These are phyloP conservation scores for Adelosebastes latens DNA, from an alignment of 2,797 vertebrate genomes.

Conservation along the genomic window DNA sequence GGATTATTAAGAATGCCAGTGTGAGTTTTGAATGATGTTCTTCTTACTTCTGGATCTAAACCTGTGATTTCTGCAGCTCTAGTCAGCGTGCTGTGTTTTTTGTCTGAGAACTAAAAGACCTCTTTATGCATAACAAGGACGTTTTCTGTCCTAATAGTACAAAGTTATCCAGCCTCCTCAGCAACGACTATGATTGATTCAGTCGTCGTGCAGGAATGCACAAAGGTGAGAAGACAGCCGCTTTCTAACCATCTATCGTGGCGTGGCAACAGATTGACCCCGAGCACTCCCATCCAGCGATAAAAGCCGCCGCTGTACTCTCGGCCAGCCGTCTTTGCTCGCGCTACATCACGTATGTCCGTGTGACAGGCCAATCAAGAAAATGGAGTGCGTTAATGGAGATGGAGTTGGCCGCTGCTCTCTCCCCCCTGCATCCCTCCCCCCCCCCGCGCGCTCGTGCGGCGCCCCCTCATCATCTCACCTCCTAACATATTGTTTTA, in stretches of 20 bases:
- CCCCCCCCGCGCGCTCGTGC: not conserved
- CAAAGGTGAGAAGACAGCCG: constrained; percentile 13
- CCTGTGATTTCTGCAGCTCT: not conserved
- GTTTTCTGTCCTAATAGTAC: constrained; percentile 14
- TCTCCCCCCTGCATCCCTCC: no score
- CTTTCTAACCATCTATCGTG: constrained; percentile 51
- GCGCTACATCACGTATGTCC: constrained; percentile 57
- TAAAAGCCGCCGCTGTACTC: constrained; percentile 70
- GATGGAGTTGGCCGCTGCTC: constrained; percentile 57
- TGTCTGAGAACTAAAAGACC: constrained; percentile 4
- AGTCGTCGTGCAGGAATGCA: constrained; percentile 38
- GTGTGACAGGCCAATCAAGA: constrained; percentile 80
- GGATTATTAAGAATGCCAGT: not conserved
- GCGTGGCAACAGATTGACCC: constrained; percentile 59
- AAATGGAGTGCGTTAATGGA: constrained; percentile 82
- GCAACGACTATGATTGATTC: constrained; percentile 57
- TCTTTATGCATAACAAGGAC: not conserved
- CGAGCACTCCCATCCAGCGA: constrained; percentile 43
- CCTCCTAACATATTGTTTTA: constrained; percentile 78
- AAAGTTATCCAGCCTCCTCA: constrained; percentile 12
- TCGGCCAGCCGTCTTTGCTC: constrained; percentile 37
- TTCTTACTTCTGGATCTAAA: not conserved
- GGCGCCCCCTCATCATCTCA: constrained; percentile 69
- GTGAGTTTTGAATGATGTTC: not conserved
- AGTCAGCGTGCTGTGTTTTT: not conserved